Percentiles rank a stretch among this genome's conserved stretches.
phyloP scores from a whole-genome alignment of 2,888 invertebrate species.

The Myopa tessellatipennis region DNA sequence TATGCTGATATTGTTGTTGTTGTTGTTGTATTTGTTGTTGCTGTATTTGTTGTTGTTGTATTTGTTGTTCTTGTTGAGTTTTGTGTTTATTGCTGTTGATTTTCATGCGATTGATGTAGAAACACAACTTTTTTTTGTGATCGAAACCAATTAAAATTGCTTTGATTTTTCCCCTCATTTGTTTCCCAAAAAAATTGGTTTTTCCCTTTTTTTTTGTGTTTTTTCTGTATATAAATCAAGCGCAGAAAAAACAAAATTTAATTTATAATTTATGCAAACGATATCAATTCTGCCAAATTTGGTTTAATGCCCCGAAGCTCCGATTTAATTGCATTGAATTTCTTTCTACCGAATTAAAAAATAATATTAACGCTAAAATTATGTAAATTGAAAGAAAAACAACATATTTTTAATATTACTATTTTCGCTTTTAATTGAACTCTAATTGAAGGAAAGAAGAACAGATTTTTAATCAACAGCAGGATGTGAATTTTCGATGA shows the following conservation, averaged over 20 bases:
- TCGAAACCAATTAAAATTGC: slow-evolving; percentile 8
- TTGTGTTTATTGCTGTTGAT: slow-evolving; percentile 43
- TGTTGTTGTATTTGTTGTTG: slow-evolving; percentile 6
- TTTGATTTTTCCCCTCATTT: neutral
- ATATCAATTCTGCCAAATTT: slow-evolving; percentile 16
- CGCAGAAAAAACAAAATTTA: neutral
- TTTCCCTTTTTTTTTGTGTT: neutral
- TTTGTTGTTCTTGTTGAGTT: slow-evolving; percentile 4
- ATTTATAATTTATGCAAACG: slow-evolving; percentile 32
- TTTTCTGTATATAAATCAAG: neutral
- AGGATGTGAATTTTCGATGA: too few species aligned
- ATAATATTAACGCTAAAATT: slow-evolving; percentile 7
- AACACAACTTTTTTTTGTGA: slow-evolving; percentile 19
- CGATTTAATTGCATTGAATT: slow-evolving; percentile 24
- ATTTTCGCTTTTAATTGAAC: too few species aligned
- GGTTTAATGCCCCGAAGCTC: neutral
- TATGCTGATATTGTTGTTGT: neutral
- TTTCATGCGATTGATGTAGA: slow-evolving; percentile 48
- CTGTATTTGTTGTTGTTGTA: slow-evolving; percentile 42
- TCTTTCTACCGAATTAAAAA: neutral
- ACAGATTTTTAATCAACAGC: too few species aligned
- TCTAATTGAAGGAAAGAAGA: neutral
- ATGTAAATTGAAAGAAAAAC: too few species aligned
- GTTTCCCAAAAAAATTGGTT: neutral
- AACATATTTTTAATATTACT: too few species aligned